Evolutionary conservation across 1,140 invertebrate genomes (phyloP), one percentile per base, ranked within the genome.

Genomic region (Philopotamus ludificatus): DNA sequence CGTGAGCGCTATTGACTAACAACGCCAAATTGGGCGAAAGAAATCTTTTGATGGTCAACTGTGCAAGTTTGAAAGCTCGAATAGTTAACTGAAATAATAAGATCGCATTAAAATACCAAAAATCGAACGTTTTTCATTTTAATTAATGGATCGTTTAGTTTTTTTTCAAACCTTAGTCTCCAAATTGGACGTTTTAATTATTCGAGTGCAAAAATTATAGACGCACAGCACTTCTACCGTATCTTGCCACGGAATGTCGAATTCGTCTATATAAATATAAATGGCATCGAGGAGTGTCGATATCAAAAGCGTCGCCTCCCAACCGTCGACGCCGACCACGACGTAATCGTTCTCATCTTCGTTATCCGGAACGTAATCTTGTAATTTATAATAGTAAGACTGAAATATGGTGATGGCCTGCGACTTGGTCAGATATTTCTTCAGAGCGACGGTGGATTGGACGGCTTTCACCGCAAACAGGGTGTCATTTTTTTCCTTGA

Each of bases 191-290:
- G 82, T 80, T 69, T 82, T 82, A 23, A 85, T 74, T 59, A 86
- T 81, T 68, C 79, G 78, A 57, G 79, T 79, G 0, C 81, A 81
- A 42, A 84, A 75, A 2, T 75, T 79, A 50, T 84, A 77, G 21
- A 87, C 73, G 65, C 85, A 87, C 39, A 87, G 78, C 1, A 86
- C 85, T 78, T 89, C 87, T 4, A 88, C 77, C 69, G 84, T 86
- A 70, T 91, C 89, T 49, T 84, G 82, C 89, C 89, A 91, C 4
- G 86, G 86, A 1, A 90, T 83, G 64, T 87, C 84, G 42, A 87
- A 89, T 23, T 86, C 84, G 54, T 87, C 83, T 0, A 89, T 86
- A 18, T 89, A 75, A 0, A 79, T 78, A 4, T 85, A 77, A 9
- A 90, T 73, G 1, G 81, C 83, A 63, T 89, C 83, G 16, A 91